Conservation (phyloP, 2,113 vertebrate genomes). For the Hippocampus abdominalis region DNA sequence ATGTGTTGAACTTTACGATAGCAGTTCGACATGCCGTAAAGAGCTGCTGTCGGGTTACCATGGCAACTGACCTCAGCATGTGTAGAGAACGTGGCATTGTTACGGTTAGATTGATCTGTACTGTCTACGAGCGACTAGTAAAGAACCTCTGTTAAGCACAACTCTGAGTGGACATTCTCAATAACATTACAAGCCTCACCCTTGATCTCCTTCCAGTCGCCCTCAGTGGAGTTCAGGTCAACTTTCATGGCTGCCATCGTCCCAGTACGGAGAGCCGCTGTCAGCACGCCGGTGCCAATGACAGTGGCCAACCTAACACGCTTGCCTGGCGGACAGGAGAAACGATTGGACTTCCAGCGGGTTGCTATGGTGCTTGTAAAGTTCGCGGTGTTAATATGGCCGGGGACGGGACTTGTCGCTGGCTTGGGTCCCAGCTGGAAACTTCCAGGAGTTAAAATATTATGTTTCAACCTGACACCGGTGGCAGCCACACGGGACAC, state of each 20-base stretch:
- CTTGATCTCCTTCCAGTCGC: slow-evolving; percentile 70
- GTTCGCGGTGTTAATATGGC: slow-evolving; percentile 38
- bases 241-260: slow-evolving; percentile 61
- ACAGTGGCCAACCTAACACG: slow-evolving; percentile 26
- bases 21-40: too few species aligned
- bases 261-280: slow-evolving; percentile 59
- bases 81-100: too few species aligned
- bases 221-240: slow-evolving; percentile 59
- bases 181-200: too few species aligned
- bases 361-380: slow-evolving; percentile 40
- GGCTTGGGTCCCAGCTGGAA: slow-evolving; percentile 16
- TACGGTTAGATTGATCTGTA: too few species aligned
- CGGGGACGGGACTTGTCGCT: slow-evolving; percentile 22
- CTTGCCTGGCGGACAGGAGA: slow-evolving; percentile 1
- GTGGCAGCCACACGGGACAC: slow-evolving; percentile 19
- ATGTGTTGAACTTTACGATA: too few species aligned
- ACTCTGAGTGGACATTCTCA: too few species aligned
- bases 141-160: too few species aligned
- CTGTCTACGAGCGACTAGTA: too few species aligned
- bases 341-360: slow-evolving; percentile 27
- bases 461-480: slow-evolving; percentile 49
- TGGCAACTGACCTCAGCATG: too few species aligned
- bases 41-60: too few species aligned
- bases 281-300: slow-evolving; percentile 49
- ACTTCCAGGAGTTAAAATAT: slow-evolving; percentile 14